Evolutionary conservation across 2,113 vertebrate genomes (phyloP), one percentile per base, ranked within the genome.

Genomic region (Epinephelus fuscoguttatus): DNA sequence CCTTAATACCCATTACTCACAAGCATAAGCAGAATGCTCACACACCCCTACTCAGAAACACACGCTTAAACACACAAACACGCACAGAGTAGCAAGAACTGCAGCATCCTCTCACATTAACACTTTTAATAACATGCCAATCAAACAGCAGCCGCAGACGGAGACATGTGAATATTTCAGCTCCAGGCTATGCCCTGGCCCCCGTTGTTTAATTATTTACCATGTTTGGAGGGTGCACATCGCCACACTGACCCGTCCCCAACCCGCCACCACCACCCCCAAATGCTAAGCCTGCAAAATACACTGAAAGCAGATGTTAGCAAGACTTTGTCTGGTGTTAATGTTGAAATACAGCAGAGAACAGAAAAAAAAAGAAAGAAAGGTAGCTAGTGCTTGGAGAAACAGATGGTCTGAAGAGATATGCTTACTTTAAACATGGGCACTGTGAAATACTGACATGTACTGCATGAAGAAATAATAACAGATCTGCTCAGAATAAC

Each of bases 61-160:
- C 62, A 70, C 15, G 13, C 18, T 59, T 19, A 2, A 62, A 66
- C 50, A 59, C 14, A 55, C 81, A 64, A 30, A 74, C 33, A 21
- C 30, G 27, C 59, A 47, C 49, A 56, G 13, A 78, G 45, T 70
- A 40, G 70, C 81, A 21, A 33, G 27, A 53, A 50, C 33, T 50
- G 59, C 60, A 40, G 47, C 59, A 52, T 70, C 45, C 52, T 67
- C 23, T 40, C 55, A 74, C 81, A 82, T 79, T 23, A 82, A 66
- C 55, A 81, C 55, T 25, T 69, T 75, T 82, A 79, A 88, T 87
- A 88, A 75, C 61, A 72, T 88, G 84, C 45, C 89, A 91, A 84
- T 92, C 88, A 82, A 79, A 63, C 6, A 9, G 50, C 53, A 7
- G 67, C 74, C 8, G 69, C 70, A 74, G 73, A 70, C 56, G 78